These are phyloP conservation scores for Pipra filicauda DNA, from an alignment of 2,113 vertebrate species.

Conservation along the genomic window DNA sequence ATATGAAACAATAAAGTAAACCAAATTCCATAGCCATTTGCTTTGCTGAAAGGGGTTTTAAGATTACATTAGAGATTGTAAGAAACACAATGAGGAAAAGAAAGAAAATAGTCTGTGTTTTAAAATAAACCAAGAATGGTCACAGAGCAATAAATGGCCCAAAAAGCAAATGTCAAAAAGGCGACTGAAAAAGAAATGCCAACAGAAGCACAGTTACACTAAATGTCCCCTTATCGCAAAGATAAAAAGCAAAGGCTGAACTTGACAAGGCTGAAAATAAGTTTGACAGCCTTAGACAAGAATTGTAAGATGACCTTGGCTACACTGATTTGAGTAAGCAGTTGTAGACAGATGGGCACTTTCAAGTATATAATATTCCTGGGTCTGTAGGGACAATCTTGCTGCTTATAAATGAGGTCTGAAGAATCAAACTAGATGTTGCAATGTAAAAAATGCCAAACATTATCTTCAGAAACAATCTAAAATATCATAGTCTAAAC, in stretches of 20 bases:
- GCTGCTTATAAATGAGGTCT: neutral
- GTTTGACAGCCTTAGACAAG: constrained; percentile 5
- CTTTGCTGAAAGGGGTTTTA: neutral
- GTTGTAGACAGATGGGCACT: neutral
- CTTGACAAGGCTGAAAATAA: constrained; percentile 47
- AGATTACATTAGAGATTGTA: neutral
- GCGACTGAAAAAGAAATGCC: constrained; percentile 17
- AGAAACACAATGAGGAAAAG: neutral
- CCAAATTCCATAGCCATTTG: neutral
- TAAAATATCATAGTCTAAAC: neutral
- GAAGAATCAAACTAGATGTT: neutral
- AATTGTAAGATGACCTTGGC: neutral
- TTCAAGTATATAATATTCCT: neutral
- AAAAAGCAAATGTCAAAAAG: constrained; percentile 9
- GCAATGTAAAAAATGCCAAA: neutral
- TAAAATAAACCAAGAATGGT: neutral
- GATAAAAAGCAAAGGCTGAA: constrained; percentile 10
- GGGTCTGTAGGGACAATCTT: neutral
- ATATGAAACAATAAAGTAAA: neutral
- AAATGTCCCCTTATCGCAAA: neutral
- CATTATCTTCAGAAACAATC: neutral
- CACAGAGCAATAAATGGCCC: constrained; percentile 8
- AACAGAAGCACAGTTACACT: neutral
- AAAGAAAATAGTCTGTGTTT: neutral
- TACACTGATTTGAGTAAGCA: neutral